Evolutionary conservation across 2,888 invertebrate species (phyloP).

Genomic region (Conops quadrifasciatus): DNA sequence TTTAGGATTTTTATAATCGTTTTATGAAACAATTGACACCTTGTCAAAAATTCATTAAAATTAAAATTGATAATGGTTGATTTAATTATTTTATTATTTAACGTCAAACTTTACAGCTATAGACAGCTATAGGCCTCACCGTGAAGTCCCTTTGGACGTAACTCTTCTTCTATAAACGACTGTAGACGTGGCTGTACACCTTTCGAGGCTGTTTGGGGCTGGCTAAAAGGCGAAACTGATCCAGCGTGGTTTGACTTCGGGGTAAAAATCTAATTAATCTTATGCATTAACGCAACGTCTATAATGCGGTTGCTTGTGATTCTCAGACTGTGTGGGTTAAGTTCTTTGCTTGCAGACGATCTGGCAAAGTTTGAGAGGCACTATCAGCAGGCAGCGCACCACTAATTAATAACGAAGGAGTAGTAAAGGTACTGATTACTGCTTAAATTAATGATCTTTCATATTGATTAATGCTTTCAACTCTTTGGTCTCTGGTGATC

Average conservation of each 20-base stretch:
- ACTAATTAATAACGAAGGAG: not conserved
- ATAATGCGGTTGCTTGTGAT: not conserved
- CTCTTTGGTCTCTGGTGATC: conserved; percentile 9
- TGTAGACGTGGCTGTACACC: not conserved
- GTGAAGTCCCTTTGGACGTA: too few relatives aligned
- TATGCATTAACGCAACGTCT: not conserved
- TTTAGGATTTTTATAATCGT: conserved; percentile 16
- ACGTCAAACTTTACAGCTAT: too few relatives aligned
- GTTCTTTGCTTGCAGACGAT: not conserved
- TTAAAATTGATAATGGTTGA: not conserved
- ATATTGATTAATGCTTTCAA: conserved; percentile 22
- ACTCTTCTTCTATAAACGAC: too few relatives aligned
- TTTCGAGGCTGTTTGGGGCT: not conserved
- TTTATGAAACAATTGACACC: not conserved
- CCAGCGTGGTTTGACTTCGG: conserved; percentile 41
- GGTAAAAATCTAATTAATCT: conserved; percentile 46
- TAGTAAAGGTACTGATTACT: not conserved
- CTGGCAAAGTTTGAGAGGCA: conserved; percentile 12
- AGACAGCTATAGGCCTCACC: too few relatives aligned
- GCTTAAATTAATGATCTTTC: conserved; percentile 22
- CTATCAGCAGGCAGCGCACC: not conserved
- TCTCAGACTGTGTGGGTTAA: conserved; percentile 8
- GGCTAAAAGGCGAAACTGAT: conserved; percentile 35
- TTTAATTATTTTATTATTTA: too few relatives aligned
- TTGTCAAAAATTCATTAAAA: not conserved